Evolutionary conservation across 2,113 vertebrate species (phyloP), one percentile per base, ranked within the genome.

Genomic region (Leptobrachium ailaonicum): DNA sequence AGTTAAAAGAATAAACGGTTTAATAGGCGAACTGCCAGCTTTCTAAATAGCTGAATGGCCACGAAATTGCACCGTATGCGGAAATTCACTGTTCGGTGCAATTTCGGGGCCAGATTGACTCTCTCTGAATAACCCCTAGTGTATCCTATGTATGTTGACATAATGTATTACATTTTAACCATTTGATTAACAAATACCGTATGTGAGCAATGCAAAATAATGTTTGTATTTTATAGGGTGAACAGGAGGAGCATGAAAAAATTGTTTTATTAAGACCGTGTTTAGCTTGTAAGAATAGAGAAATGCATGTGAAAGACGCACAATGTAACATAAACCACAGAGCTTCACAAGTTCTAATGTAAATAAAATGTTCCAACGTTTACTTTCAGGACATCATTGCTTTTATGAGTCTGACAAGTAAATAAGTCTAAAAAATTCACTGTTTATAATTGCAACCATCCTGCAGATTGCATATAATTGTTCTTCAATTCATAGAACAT

Each of bases 301-400:
- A 60, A 60, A 60, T 60, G 13, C 56, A 2, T 60, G 56, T 60
- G 62, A 20, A 56, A 80, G 67, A 79, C 7, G 42, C 53, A 64
- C 2, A 79, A 80, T 83, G 81, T 73, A 82, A 73, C 45, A 54
- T 76, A 90, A 92, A 88, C 88, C 86, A 64, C 85, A 86, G 79
- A 82, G 82, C 80, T 86, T 88, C 83, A 88, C 86, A 87, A 87
- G 84, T 85, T 85, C 84, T 88, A 83, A 83, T 86, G 84, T 91
- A 88, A 90, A 90, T 90, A 91, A 86, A 86, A 90, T 90, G 88
- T 87, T 82, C 82, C 84, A 86, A 82, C 87, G 83, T 92, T 92
- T 90, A 86, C 88, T 88, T 88, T 87, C 85, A 84, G 89, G 80
- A 76, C 83, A 84, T 76, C 71, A 71, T 82, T 81, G 82, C 83